Evolutionary conservation across 2,113 vertebrate species (phyloP).

Genomic region (Copsychus sechellarum): DNA sequence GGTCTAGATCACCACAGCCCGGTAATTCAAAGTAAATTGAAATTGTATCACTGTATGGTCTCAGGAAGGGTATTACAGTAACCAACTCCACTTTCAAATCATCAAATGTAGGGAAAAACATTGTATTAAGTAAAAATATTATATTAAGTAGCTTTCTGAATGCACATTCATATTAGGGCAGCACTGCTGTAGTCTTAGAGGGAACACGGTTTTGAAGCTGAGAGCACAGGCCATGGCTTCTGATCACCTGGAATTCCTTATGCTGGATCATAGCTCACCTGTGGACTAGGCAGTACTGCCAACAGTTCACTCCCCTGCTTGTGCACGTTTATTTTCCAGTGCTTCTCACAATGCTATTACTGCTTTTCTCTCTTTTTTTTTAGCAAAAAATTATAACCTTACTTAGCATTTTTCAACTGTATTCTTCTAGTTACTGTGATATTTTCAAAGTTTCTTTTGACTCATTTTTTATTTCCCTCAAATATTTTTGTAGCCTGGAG

Average conservation of each 20-base stretch:
- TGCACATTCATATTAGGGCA: neutral
- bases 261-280: neutral
- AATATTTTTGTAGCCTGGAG: constrained; percentile 7
- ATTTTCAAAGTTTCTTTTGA: neutral
- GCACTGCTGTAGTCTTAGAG: neutral
- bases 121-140: no score
- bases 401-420: neutral
- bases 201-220: neutral
- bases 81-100: neutral
- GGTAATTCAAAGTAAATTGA: neutral
- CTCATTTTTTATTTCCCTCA: neutral
- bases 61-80: neutral
- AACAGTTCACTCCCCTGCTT: neutral
- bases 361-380: neutral
- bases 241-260: neutral
- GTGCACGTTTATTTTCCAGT: fast-evolving
- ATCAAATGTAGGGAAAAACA: neutral
- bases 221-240: neutral
- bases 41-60: fast-evolving
- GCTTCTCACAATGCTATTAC: neutral
- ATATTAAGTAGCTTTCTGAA: neutral
- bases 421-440: neutral
- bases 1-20: neutral
- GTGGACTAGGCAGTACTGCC: neutral
- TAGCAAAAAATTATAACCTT: neutral